Conservation (phyloP, 2,888 invertebrate genomes). For the Drosophila kambysellisi region DNA sequence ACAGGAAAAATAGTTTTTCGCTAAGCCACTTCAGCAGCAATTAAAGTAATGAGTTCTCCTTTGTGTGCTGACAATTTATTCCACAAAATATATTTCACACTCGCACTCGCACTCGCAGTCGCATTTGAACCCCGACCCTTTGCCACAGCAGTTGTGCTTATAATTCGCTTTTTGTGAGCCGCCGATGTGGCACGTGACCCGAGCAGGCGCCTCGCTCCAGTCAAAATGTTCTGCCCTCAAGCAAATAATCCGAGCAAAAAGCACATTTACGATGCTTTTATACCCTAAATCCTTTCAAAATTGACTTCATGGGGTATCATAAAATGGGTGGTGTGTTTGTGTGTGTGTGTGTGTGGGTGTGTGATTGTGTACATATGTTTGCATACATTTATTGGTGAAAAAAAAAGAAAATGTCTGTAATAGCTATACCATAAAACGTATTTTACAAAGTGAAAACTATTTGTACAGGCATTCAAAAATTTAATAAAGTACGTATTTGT, state of each 20-base stretch:
- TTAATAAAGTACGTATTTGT: neutral
- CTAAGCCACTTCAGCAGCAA: conserved; percentile 27
- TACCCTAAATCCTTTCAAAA: conserved; percentile 12
- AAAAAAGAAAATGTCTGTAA: neutral
- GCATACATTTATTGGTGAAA: neutral
- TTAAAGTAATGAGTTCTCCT: conserved; percentile 41
- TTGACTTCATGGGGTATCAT: neutral
- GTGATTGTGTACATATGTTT: neutral
- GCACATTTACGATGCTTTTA: conserved; percentile 19
- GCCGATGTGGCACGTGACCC: conserved; percentile 47
- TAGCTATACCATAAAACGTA: neutral
- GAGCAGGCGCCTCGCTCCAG: conserved; percentile 17
- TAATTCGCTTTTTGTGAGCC: conserved; percentile 33
- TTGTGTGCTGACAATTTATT: conserved; percentile 43
- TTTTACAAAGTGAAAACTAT: neutral
- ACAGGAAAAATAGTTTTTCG: neutral
- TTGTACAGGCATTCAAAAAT: neutral
- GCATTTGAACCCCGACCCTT: conserved; percentile 5
- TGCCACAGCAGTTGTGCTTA: conserved; percentile 3
- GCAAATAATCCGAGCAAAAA: conserved; percentile 18
- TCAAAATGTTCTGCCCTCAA: neutral
- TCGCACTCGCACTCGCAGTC: neutral
- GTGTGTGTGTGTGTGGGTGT: neutral
- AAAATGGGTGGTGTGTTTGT: neutral
- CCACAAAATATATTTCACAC: conserved; percentile 30